These are phyloP conservation scores for Chelonia mydas DNA, from an alignment of 2,797 vertebrate genomes.

Conservation along the genomic window DNA sequence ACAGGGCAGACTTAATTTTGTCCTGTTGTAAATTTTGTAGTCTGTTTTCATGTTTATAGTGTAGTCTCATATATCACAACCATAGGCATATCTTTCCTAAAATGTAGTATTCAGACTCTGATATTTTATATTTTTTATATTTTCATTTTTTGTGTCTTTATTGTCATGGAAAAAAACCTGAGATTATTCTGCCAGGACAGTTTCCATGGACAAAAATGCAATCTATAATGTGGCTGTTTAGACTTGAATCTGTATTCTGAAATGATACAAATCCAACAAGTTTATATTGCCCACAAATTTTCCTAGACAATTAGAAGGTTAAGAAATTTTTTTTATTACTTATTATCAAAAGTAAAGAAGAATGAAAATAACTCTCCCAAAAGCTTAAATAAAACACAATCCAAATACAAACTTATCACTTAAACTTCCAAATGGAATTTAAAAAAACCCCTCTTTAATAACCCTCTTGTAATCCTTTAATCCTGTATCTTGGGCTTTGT, in stretches of 20 bases:
- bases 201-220: conserved; percentile 22
- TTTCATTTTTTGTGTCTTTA: neutral
- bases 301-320: conserved; percentile 13
- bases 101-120: neutral
- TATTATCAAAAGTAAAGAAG: conserved; percentile 22
- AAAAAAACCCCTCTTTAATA: conserved; percentile 58
- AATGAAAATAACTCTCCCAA: conserved; percentile 2
- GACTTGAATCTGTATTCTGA: conserved; percentile 8
- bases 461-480: conserved; percentile 71
- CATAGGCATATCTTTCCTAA: neutral
- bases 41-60: neutral
- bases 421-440: conserved; percentile 39
- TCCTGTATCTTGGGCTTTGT: conserved; percentile 71
- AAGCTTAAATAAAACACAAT: conserved; percentile 11
- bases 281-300: conserved; percentile 56
- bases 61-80: neutral
- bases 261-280: conserved; percentile 14
- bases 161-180: conserved; percentile 3
- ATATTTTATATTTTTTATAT: neutral
- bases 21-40: conserved; percentile 1
- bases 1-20: conserved; percentile 5
- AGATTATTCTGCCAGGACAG: conserved; percentile 31
- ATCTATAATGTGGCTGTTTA: neutral
- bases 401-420: neutral
- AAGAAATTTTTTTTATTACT: neutral